Conservation (phyloP, 2,113 vertebrate species). For the Aphyosemion australe region DNA sequence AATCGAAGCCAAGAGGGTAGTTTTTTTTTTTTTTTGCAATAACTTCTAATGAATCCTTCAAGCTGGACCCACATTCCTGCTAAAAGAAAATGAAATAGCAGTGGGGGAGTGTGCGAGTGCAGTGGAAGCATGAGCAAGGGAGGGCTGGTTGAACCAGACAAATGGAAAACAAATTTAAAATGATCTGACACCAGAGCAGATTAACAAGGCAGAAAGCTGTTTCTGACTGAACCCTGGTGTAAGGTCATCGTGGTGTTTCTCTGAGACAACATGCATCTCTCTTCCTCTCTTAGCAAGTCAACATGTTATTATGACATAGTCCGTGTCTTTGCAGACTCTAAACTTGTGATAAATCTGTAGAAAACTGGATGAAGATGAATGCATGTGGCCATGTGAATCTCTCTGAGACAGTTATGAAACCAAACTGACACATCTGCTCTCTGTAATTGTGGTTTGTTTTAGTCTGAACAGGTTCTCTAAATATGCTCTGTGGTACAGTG, state of each 20-base stretch:
- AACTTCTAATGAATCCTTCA: conserved; percentile 33
- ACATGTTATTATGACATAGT: too few relatives aligned
- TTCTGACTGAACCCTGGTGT: conserved; percentile 19
- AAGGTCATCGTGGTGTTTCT: not conserved
- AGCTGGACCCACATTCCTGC: conserved; percentile 60
- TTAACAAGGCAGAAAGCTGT: conserved; percentile 17
- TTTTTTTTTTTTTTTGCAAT: conserved; percentile 34
- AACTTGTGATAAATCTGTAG: not conserved
- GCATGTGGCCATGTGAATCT: not conserved
- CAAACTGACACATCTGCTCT: conserved; percentile 25
- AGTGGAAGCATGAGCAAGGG: not conserved
- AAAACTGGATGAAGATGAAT: not conserved
- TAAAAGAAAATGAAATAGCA: conserved; percentile 17
- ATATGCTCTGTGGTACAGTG: conserved; percentile 8
- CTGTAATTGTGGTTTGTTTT: conserved; percentile 38
- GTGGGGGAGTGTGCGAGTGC: conserved; percentile 25
- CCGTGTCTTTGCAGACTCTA: too few relatives aligned
- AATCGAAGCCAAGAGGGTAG: conserved; percentile 44
- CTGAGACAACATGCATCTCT: too few relatives aligned
- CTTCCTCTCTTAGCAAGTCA: too few relatives aligned
- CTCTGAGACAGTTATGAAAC: not conserved
- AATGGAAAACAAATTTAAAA: conserved; percentile 50
- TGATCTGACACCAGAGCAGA: conserved; percentile 17
- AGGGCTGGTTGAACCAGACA: not conserved
- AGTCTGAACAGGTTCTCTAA: conserved; percentile 1